Evolutionary conservation across 2,113 vertebrate genomes (phyloP).

Genomic region (Microtus oregoni): DNA sequence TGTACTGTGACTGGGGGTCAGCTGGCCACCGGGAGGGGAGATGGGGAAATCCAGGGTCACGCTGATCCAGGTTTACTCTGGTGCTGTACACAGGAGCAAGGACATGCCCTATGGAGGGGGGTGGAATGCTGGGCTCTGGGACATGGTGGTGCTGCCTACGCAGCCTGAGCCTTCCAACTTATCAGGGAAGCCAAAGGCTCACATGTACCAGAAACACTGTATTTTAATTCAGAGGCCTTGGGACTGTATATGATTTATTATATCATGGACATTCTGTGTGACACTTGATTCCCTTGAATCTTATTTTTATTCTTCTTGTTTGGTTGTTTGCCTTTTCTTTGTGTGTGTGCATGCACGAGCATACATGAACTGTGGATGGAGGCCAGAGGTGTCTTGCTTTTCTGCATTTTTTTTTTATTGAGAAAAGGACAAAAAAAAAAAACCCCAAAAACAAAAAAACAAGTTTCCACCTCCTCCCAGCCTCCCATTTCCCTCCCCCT

Average conservation of each 20-base stretch:
- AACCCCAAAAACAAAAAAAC: no score
- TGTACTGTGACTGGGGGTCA: neutral
- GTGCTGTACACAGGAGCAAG: neutral
- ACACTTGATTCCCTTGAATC: neutral
- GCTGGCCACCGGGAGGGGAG: neutral
- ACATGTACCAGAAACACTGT: neutral
- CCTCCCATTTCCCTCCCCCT: no score
- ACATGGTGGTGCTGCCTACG: no score
- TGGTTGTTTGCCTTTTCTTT: neutral
- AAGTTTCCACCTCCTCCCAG: no score
- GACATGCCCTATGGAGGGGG: neutral
- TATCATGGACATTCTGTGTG: neutral
- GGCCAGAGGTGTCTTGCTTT: neutral
- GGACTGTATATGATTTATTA: neutral
- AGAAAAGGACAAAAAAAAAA: no score
- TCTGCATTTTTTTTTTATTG: neutral
- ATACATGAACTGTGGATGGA: neutral
- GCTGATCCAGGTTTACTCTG: neutral
- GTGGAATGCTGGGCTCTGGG: neutral
- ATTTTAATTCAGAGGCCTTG: neutral
- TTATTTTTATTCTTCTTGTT: slow-evolving; percentile 7
- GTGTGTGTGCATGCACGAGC: neutral
- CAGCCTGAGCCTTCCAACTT: neutral
- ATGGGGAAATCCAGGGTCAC: neutral
- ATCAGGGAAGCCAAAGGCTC: neutral